Percentiles rank a stretch among this genome's conserved stretches.
Evolutionary conservation across 2,888 invertebrate genomes (phyloP).

Genomic region (Agriopis aurantiaria): DNA sequence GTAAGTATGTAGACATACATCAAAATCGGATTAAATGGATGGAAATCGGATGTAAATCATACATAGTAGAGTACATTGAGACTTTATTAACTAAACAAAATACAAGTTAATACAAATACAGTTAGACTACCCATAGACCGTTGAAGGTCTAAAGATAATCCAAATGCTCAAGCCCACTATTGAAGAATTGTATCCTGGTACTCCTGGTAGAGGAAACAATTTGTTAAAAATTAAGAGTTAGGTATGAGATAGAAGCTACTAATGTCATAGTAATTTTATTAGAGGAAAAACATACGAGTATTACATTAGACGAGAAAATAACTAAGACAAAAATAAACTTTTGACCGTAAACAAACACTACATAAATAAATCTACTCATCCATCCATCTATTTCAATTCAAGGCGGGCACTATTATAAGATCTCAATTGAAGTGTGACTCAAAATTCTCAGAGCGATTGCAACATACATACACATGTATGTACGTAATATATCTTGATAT

Average conservation of each 20-base stretch:
- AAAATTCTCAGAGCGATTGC: conserved; percentile 18
- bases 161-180: too few relatives aligned
- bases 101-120: too few relatives aligned
- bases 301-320: neutral
- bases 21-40: too few relatives aligned
- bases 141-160: too few relatives aligned
- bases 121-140: too few relatives aligned
- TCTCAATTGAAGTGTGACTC: conserved; percentile 19
- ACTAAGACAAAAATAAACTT: neutral
- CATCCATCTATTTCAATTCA: conserved; percentile 16
- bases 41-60: too few relatives aligned
- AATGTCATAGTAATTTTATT: neutral
- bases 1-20: too few relatives aligned
- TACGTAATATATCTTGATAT: conserved; percentile 4
- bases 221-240: neutral
- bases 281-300: neutral
- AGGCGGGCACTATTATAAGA: conserved; percentile 13
- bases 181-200: neutral
- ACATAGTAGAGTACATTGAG: too few relatives aligned
- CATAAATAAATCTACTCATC: conserved; percentile 1
- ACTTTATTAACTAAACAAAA: too few relatives aligned
- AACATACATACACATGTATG: conserved; percentile 11
- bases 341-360: conserved; percentile 4
- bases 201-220: neutral
- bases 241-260: neutral